Conservation (phyloP, 2,888 invertebrate species). For the Entomobrya multifasciata region DNA sequence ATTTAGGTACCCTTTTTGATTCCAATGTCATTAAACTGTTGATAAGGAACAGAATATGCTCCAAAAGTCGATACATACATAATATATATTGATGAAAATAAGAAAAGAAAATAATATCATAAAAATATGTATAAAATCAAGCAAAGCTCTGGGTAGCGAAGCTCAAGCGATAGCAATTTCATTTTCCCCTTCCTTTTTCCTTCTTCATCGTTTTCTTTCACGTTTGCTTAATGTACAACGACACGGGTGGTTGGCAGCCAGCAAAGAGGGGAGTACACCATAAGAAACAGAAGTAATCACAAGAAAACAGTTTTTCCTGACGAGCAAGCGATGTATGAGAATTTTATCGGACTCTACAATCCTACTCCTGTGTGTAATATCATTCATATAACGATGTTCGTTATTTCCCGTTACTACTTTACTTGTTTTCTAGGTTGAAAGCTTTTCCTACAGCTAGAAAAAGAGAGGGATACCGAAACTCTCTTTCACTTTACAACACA, state of each 20-base stretch:
- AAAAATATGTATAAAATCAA: not conserved
- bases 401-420: conserved; percentile 20
- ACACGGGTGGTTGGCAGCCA: not conserved
- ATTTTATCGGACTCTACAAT: conserved; percentile 16
- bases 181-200: conserved; percentile 12
- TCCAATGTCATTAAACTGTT: too few relatives aligned
- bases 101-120: too few relatives aligned
- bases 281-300: conserved; percentile 58
- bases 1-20: too few relatives aligned
- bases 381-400: conserved; percentile 23
- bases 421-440: conserved; percentile 12
- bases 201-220: not conserved
- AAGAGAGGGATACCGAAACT: conserved; percentile 40
- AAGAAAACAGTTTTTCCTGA: conserved; percentile 36
- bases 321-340: conserved; percentile 27
- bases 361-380: not conserved
- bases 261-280: conserved; percentile 4
- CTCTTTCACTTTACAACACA: conserved; percentile 64
- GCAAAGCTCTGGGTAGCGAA: not conserved
- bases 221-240: too few relatives aligned
- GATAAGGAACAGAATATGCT: too few relatives aligned
- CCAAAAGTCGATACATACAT: too few relatives aligned
- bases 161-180: conserved; percentile 49
- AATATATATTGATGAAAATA: too few relatives aligned
- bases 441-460: not conserved